Evolutionary conservation across 2,113 vertebrate genomes (phyloP).

Genomic region (Pao palembangensis): DNA sequence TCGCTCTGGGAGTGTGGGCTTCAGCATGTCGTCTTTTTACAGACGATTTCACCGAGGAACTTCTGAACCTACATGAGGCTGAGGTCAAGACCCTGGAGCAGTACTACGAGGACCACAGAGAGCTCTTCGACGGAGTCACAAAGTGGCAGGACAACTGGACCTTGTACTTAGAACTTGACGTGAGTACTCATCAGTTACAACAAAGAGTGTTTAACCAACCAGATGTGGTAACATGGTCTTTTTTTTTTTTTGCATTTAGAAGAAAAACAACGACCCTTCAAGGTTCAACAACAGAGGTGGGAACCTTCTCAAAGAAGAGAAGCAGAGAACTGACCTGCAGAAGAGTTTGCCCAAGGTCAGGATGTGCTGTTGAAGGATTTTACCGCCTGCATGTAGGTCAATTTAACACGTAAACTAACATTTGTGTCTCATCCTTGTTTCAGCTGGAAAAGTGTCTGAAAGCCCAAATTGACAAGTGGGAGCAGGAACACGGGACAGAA

Average conservation of each 20-base stretch:
- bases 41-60: constrained; percentile 82
- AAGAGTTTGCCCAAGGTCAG: constrained; percentile 87
- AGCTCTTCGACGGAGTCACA: constrained; percentile 83
- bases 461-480: constrained; percentile 80
- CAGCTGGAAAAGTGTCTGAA: constrained; percentile 90
- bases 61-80: constrained; percentile 80
- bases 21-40: neutral
- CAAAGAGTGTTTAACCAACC: neutral
- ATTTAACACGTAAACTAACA: too few species aligned
- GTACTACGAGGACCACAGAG: constrained; percentile 79
- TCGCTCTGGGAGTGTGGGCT: neutral
- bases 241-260: constrained; percentile 44
- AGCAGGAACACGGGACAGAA: constrained; percentile 66
- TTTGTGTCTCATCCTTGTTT: neutral
- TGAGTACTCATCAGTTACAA: constrained; percentile 44
- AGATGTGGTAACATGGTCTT: neutral
- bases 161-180: constrained; percentile 88
- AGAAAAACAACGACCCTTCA: constrained; percentile 83
- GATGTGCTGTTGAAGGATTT: neutral
- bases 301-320: constrained; percentile 92
- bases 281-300: constrained; percentile 91
- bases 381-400: too few species aligned
- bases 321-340: constrained; percentile 86
- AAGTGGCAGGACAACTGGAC: constrained; percentile 91
- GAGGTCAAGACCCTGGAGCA: constrained; percentile 77